phyloP scores from a whole-genome alignment of 1,140 invertebrate genomes.

The Zaprionus nigranus region DNA sequence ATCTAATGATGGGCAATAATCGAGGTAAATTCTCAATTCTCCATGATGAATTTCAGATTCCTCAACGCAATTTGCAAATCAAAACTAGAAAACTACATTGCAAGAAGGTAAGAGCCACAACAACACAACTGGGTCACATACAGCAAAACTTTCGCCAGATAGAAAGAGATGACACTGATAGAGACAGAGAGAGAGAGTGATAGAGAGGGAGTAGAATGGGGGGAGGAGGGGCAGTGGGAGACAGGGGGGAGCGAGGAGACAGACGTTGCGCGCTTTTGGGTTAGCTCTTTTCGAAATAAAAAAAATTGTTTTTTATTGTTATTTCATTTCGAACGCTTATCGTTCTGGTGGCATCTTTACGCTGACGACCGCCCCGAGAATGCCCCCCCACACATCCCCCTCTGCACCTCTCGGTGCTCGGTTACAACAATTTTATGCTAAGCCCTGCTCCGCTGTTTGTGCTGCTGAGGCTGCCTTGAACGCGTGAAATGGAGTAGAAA shows the following conservation, averaged over 20 bases:
- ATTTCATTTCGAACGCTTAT: constrained; percentile 80
- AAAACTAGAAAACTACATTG: constrained; percentile 35
- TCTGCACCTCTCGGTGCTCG: background rate
- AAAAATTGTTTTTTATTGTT: constrained; percentile 81
- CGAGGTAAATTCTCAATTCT: background rate
- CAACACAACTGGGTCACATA: constrained; percentile 64
- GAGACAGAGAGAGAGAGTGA: background rate
- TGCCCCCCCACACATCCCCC: too few relatives aligned
- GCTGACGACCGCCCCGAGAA: constrained; percentile 67
- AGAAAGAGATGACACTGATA: constrained; percentile 1
- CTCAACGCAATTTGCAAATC: constrained; percentile 39
- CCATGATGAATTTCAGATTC: constrained; percentile 1
- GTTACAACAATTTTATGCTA: constrained; percentile 20
- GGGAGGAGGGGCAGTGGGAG: too few relatives aligned
- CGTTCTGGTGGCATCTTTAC: constrained; percentile 75
- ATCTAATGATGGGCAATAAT: background rate
- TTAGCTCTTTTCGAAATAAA: constrained; percentile 57
- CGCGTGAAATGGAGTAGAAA: constrained; percentile 82
- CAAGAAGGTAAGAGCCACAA: constrained; percentile 48
- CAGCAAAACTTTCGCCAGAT: constrained; percentile 52
- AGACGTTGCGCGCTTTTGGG: constrained; percentile 1
- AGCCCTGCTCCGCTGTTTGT: constrained; percentile 8
- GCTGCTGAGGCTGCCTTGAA: constrained; percentile 64
- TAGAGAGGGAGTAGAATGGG: background rate
- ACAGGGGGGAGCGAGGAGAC: background rate